Percentiles rank a stretch among this genome's conserved stretches.
Evolutionary conservation across 1,140 invertebrate genomes (phyloP).

Genomic region (Apis florea): DNA sequence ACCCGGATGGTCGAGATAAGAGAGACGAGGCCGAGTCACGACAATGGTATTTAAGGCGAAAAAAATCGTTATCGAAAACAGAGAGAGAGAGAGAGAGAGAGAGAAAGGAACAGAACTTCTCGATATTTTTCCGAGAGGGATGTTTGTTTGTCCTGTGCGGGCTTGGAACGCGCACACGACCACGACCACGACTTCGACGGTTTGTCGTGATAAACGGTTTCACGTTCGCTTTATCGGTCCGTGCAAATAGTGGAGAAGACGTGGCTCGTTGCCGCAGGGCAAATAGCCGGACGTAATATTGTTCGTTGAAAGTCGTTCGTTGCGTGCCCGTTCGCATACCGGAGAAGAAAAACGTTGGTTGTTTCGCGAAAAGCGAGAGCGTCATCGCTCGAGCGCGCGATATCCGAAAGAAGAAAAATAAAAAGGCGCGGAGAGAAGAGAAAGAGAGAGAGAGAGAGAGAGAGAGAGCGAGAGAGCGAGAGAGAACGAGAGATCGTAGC

Average conservation of each 20-base stretch:
- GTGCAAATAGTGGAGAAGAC: slow-evolving; percentile 71
- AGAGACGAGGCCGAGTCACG: neutral
- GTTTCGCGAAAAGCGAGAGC: neutral
- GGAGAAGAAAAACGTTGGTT: neutral
- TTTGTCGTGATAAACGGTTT: slow-evolving; percentile 68
- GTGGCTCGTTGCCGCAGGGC: slow-evolving; percentile 52
- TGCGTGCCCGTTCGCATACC: neutral
- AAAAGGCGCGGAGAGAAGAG: too few species aligned
- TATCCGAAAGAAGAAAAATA: neutral
- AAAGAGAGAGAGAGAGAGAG: neutral
- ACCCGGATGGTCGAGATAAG: slow-evolving; percentile 55
- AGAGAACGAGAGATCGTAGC: slow-evolving; percentile 51
- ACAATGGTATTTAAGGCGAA: slow-evolving; percentile 21
- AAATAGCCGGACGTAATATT: slow-evolving; percentile 61
- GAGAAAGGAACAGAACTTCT: neutral
- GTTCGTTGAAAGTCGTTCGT: slow-evolving; percentile 55
- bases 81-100: neutral
- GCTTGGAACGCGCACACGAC: neutral
- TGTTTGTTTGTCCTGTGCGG: too few species aligned
- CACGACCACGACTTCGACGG: slow-evolving; percentile 10
- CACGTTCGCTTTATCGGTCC: slow-evolving; percentile 69
- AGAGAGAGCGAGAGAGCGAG: neutral
- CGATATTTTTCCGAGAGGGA: too few species aligned
- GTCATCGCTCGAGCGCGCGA: neutral
- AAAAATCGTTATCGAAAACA: slow-evolving; percentile 67